Base-by-base conservation (phyloP, 2,113 vertebrate genomes). In the Piprites chloris region DNA sequence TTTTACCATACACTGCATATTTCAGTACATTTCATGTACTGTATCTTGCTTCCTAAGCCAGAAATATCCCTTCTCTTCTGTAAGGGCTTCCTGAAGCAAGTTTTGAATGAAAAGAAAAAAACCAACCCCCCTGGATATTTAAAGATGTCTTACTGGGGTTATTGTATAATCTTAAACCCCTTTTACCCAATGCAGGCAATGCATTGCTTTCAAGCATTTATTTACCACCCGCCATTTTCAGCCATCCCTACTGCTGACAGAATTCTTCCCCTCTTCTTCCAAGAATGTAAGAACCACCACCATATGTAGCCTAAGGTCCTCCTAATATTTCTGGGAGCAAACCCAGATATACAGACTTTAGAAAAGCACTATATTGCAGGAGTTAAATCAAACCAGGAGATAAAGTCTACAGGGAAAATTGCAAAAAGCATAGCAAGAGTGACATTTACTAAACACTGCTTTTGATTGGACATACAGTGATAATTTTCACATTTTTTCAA, bases 401-500 rank as follows among this genome's bases (percentile, higher is more conserved):
- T 12, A 88, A 78, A 67, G 13, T 41, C 68, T 62, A 73, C n/a
- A 81, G n/a, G 53, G 42, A 78, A 90, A 69, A 42, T 52, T 39
- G 59, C 24, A 27, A 81, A 94, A 93, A 86, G 27, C 39, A 63
- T 11, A 83, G 11, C 19, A 73, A 53, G 15, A 41, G 12, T 80
- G 35, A 49, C 42, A 58, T 72, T 66, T 85, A 92, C 55, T 89
- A 77, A 62, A 83, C 33, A 63, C 6, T 63, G 47, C 39, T 88
- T 93, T 82, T 56, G 66, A 79, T 93, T 77, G 93, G 73, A 85
- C 17, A 86, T 53, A 72, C 65, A 32, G 79, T 49, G 69, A 39
- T 94, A 78, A 42, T 88, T 93, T 86, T 75, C 47, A 83, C 79
- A 55, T 74, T 85, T 81, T 96, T 86, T 79, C 79, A 87, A 90